Percentiles rank a stretch among this genome's conserved stretches.
Evolutionary conservation across 2,113 vertebrate genomes (phyloP).

Genomic region (Orientallactaga bullata): DNA sequence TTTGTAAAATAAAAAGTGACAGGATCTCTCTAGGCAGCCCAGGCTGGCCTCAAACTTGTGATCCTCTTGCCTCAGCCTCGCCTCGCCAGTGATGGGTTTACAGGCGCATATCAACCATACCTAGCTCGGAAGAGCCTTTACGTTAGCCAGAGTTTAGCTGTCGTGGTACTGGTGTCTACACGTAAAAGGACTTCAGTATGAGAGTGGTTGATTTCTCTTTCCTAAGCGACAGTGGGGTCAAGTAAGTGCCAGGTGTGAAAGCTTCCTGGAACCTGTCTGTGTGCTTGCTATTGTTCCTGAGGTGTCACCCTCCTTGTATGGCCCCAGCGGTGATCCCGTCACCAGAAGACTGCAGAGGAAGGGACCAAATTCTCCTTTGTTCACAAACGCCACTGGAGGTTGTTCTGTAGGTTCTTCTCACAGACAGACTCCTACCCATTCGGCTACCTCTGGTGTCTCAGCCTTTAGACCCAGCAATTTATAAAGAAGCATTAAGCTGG

Average conservation of each 20-base stretch:
- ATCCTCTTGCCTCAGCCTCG: background rate
- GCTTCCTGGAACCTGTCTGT: background rate
- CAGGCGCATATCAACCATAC: background rate
- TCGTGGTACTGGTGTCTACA: no score
- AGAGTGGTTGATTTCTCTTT: background rate
- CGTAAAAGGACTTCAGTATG: background rate
- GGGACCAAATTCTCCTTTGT: background rate
- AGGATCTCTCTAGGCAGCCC: no score
- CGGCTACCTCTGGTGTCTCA: background rate
- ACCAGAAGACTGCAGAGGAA: background rate
- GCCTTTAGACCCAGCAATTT: background rate
- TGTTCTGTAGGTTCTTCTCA: background rate
- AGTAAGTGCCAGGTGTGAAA: fast-evolving
- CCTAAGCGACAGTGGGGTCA: background rate
- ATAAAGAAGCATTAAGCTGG: background rate
- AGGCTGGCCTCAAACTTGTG: background rate
- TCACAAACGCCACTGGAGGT: background rate
- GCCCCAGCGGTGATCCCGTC: background rate
- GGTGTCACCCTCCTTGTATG: background rate
- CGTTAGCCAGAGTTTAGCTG: background rate
- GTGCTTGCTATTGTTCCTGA: background rate
- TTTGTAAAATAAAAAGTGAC: background rate
- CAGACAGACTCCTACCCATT: background rate
- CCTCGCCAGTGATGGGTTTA: background rate
- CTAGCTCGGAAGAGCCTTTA: background rate